A percentile compares a stretch with the other conserved stretches of the same genome.
These are phyloP conservation scores for Mythimna ferrago DNA, from an alignment of 2,888 invertebrate genomes.

Conservation along the genomic window DNA sequence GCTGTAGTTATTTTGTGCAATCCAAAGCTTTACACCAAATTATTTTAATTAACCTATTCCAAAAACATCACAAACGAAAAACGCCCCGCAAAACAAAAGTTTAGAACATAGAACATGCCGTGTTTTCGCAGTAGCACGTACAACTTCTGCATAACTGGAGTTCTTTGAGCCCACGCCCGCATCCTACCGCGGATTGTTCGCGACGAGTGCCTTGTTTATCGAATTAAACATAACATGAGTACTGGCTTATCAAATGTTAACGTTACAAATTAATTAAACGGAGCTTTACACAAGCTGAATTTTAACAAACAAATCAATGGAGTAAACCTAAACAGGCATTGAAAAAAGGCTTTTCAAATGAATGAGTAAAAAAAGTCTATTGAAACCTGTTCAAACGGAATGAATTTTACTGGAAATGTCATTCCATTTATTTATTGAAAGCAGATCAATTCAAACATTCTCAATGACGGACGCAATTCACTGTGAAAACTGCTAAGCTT, in stretches of 20 bases:
- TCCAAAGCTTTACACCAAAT: not conserved
- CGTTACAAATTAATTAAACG: constrained; percentile 8
- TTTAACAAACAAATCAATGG: not conserved
- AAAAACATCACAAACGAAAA: constrained; percentile 45
- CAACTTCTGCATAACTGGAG: constrained; percentile 51
- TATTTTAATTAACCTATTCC: constrained; percentile 28
- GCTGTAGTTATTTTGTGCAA: not conserved
- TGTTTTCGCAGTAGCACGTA: constrained; percentile 47
- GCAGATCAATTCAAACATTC: constrained; percentile 18
- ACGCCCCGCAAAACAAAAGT: constrained; percentile 52
- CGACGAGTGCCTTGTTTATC: constrained; percentile 50
- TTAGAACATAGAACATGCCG: constrained; percentile 46
- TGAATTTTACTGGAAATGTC: constrained; percentile 24
- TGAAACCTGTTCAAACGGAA: constrained; percentile 41
- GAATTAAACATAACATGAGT: constrained; percentile 48
- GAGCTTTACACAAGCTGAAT: not conserved
- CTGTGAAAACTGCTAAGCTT: constrained; percentile 4
- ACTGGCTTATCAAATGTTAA: constrained; percentile 15
- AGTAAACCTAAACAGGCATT: not conserved
- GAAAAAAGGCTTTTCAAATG: not conserved
- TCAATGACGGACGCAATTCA: constrained; percentile 25
- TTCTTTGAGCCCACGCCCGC: constrained; percentile 60
- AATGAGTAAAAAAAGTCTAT: constrained; percentile 27
- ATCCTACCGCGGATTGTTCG: constrained; percentile 56
- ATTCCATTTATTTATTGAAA: constrained; percentile 45